These are phyloP conservation scores for Campoletis raptor DNA, from an alignment of 2,888 invertebrate genomes.

Conservation along the genomic window DNA sequence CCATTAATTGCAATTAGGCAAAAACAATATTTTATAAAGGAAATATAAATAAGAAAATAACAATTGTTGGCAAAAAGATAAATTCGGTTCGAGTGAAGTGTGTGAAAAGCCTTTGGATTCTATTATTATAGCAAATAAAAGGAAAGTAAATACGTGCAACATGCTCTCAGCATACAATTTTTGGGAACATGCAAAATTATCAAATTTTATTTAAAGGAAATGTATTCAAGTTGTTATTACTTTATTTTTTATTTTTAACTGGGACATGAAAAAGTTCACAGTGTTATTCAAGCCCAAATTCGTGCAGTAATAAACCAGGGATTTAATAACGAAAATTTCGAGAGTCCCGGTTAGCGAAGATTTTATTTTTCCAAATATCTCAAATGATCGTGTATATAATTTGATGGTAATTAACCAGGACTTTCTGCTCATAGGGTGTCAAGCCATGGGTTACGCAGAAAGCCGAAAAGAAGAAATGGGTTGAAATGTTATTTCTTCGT, in stretches of 20 bases:
- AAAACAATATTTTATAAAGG: slow-evolving; percentile 24
- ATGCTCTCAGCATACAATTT: slow-evolving; percentile 16
- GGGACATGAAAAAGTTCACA: slow-evolving; percentile 12
- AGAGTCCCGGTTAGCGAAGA: slow-evolving; percentile 25
- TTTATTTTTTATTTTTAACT: slow-evolving; percentile 16
- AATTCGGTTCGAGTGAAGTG: slow-evolving; percentile 16
- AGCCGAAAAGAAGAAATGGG: slow-evolving; percentile 8
- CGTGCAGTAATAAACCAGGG: neutral
- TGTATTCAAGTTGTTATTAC: neutral
- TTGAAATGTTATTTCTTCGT: neutral
- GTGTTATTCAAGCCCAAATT: slow-evolving; percentile 15
- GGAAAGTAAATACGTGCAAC: slow-evolving; percentile 29
- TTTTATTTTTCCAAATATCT: slow-evolving; percentile 2
- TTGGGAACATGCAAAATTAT: slow-evolving; percentile 23
- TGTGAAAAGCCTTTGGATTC: slow-evolving; percentile 11
- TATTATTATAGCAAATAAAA: neutral
- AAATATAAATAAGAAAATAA: slow-evolving; percentile 26
- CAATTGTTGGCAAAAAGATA: neutral
- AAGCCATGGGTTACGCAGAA: slow-evolving; percentile 29
- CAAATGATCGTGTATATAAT: neutral
- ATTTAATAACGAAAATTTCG: neutral
- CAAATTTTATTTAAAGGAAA: neutral
- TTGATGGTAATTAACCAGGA: neutral
- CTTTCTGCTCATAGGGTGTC: neutral
- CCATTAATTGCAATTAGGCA: slow-evolving; percentile 52